Percentiles rank a stretch among this genome's conserved stretches.
phyloP scores from a whole-genome alignment of 2,888 invertebrate genomes.

The Sycophila texana region DNA sequence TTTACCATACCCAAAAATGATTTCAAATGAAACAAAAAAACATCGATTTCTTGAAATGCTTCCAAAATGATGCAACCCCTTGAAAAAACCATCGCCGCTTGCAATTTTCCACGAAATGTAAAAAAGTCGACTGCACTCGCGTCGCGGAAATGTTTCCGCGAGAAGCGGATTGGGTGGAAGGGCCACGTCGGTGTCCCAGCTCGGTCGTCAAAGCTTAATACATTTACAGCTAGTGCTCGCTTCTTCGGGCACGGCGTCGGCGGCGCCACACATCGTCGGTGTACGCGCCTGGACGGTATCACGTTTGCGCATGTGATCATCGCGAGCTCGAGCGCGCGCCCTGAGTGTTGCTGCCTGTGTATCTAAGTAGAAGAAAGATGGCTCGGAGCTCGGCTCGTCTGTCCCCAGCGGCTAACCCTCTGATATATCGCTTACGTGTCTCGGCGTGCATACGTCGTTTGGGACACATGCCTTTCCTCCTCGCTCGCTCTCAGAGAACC shows the following conservation, averaged over 20 bases:
- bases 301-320: conserved; percentile 72
- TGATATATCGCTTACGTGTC: conserved; percentile 76
- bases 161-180: conserved; percentile 46
- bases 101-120: neutral
- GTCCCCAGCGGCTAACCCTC: conserved; percentile 76
- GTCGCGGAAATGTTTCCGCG: conserved; percentile 61
- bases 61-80: too few relatives aligned
- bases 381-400: conserved; percentile 68
- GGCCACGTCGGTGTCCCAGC: conserved; percentile 69
- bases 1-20: too few relatives aligned
- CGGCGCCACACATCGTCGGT: conserved; percentile 65
- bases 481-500: conserved; percentile 36
- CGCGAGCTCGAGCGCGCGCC: conserved; percentile 34
- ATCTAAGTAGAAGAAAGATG: conserved; percentile 74
- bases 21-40: too few relatives aligned
- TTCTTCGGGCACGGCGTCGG: conserved; percentile 32
- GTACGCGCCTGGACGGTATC: conserved; percentile 65
- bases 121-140: neutral
- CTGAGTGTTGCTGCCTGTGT: conserved; percentile 55
- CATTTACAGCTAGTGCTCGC: conserved; percentile 72
- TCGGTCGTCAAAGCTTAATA: conserved; percentile 75
- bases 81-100: neutral
- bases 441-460: conserved; percentile 75
- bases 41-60: too few relatives aligned
- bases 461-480: conserved; percentile 68